Conservation (phyloP, 1,140 invertebrate genomes). For the Lithobius niger region DNA sequence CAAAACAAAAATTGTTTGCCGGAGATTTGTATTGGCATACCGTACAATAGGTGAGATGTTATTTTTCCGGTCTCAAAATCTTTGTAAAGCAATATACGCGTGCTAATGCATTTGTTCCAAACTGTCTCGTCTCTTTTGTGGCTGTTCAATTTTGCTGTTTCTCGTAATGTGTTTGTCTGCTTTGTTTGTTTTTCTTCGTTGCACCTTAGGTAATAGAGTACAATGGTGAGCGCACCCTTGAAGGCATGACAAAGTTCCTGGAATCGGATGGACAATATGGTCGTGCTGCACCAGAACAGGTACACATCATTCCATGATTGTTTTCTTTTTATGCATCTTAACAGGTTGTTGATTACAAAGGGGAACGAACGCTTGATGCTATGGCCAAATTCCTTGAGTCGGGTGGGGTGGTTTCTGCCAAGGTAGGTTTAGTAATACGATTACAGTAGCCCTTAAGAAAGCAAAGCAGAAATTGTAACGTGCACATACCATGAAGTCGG, state of each 20-base stretch:
- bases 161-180: no score
- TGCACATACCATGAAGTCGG: no score
- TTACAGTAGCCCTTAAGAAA: background rate
- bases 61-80: no score
- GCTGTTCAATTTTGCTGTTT: no score
- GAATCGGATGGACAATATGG: conserved; percentile 1
- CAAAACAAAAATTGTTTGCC: no score
- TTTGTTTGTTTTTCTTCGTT: no score
- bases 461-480: no score
- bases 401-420: background rate
- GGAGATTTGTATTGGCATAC: no score
- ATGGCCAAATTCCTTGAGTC: background rate
- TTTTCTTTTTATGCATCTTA: background rate
- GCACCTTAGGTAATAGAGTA: conserved; percentile 12
- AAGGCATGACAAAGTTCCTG: background rate
- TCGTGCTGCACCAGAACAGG: conserved; percentile 6
- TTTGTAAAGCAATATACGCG: no score
- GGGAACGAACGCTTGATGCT: background rate
- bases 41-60: no score
- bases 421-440: background rate
- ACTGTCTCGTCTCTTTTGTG: no score
- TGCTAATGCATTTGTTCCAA: no score
- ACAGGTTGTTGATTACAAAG: background rate
- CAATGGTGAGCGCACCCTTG: background rate
- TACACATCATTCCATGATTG: conserved; percentile 1